Percentiles rank a stretch among this genome's conserved stretches.
phyloP scores from a whole-genome alignment of 2,113 vertebrate species.

The Montifringilla adamsi region DNA sequence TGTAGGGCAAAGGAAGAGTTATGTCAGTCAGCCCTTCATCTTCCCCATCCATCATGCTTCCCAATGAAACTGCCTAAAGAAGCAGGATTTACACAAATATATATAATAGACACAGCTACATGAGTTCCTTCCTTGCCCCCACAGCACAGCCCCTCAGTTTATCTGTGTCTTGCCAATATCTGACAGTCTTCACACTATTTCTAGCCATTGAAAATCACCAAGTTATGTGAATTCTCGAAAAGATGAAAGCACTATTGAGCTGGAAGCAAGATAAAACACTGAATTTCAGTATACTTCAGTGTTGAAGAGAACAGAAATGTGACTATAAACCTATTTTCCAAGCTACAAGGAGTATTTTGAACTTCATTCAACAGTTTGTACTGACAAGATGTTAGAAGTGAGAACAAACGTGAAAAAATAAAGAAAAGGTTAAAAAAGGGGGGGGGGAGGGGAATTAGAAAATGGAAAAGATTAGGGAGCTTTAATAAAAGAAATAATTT shows the following conservation, averaged over 20 bases:
- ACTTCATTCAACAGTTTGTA: background rate
- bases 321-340: background rate
- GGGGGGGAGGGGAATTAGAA: background rate
- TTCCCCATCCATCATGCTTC: background rate
- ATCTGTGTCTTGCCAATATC: background rate
- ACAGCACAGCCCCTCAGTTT: background rate
- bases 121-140: background rate
- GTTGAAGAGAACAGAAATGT: background rate
- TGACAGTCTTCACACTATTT: background rate
- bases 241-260: background rate
- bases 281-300: background rate
- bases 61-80: background rate
- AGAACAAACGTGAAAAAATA: background rate
- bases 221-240: background rate
- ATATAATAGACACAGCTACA: background rate
- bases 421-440: background rate
- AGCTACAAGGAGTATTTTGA: background rate
- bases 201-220: background rate
- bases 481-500: background rate
- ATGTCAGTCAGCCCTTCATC: background rate
- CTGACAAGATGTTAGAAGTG: background rate
- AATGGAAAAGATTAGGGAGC: accelerated
- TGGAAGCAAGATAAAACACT: background rate
- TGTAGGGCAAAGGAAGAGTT: background rate
- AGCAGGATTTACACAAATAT: background rate